Evolutionary conservation across 2,888 invertebrate species (phyloP).

Genomic region (Alsophila aescularia): DNA sequence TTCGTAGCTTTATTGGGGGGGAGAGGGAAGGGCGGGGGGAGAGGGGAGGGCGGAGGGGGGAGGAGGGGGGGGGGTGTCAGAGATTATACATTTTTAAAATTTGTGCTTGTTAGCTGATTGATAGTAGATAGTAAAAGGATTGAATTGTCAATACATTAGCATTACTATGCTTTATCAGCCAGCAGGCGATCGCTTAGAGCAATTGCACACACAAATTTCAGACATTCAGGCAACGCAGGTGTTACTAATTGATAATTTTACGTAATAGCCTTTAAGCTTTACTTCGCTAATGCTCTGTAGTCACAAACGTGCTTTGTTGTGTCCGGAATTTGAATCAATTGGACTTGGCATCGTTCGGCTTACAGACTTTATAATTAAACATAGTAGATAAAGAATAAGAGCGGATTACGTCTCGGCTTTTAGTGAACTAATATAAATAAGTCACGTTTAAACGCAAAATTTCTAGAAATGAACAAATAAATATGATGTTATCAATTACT

Average conservation of each 20-base stretch:
- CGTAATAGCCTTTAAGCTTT: neutral
- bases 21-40: too few species aligned
- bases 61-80: too few species aligned
- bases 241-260: neutral
- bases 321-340: constrained; percentile 39
- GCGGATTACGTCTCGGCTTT: constrained; percentile 22
- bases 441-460: neutral
- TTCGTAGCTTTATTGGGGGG: too few species aligned
- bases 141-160: too few species aligned
- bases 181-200: too few species aligned
- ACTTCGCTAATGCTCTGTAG: neutral
- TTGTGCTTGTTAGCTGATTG: too few species aligned
- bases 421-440: constrained; percentile 13
- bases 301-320: constrained; percentile 12
- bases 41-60: too few species aligned
- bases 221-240: neutral
- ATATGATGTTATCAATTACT: too few species aligned
- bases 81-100: too few species aligned
- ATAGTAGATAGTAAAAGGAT: too few species aligned
- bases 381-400: constrained; percentile 27
- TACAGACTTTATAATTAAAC: constrained; percentile 31
- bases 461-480: too few species aligned
- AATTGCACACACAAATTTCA: neutral
- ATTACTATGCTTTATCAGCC: too few species aligned
- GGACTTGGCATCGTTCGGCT: constrained; percentile 45